Base-by-base conservation (phyloP, 2,888 invertebrate genomes). In the Volucella inflata region DNA sequence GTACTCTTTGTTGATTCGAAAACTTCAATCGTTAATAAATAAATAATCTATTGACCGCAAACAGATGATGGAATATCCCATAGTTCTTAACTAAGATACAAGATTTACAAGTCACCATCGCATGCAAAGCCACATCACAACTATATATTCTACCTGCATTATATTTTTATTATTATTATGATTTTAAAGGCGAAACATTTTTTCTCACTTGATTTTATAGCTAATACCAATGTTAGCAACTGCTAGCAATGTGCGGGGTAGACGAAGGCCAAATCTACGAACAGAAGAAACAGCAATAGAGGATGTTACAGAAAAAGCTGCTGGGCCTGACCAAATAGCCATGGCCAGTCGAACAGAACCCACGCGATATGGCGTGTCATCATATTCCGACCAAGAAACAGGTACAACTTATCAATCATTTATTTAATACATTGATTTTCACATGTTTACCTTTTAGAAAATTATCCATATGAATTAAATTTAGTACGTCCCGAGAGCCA, bases 291-390 rank as follows among this genome's bases (percentile, higher is more conserved):
- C 88, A 21, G 82, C 88, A 21, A 65, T 88, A 6, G 89, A 90
- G 50, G 89, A 89, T 16, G 87, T 88, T 4, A 89, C 89, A 4
- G 89, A 89, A 14, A 89, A 90, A 65, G 68, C 88, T 2, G 79
- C 85, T 9, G 62, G 89, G 60, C 88, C 89, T 1, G 91, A 91
- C 87, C 92, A 91, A 87, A 62, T 90, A 62, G 90, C 91, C 1
- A 76, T 90, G 74, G 90, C 92, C 3, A 88, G 88, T 79, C 90
- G 89, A 1, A 87, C 89, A 0, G 90, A 90, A 68, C 78, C 89
- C 11, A 88, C 88, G 51, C 88, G 89, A 50, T 80, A 88, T 77
- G 3, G 77, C 78, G 62, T 75, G 55, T 71, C 87, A 21, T 71
- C 82, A 42, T 38, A 78, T 11, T 55, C 75, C 46, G 79, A 87